These are phyloP conservation scores for Leptoteleia sp. DNA, from an alignment of 1,140 invertebrate species.

Conservation along the genomic window DNA sequence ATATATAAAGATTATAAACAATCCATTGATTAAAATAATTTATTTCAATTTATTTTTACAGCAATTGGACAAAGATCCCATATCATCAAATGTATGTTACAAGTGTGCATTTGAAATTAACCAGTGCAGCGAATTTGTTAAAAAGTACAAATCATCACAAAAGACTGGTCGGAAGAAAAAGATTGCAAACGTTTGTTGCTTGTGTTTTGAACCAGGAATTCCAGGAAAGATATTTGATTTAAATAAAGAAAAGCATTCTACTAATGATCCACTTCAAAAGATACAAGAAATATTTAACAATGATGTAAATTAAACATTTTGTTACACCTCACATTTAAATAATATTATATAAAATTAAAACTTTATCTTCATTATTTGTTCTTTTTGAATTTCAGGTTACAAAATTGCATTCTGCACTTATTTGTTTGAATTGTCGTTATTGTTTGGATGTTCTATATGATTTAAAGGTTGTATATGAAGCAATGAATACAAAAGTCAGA, in stretches of 20 bases:
- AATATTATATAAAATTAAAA: no score
- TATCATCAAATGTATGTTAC: conserved; percentile 74
- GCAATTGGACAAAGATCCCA: conserved; percentile 59
- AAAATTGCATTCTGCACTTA: conserved; percentile 49
- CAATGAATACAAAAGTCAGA: conserved; percentile 62
- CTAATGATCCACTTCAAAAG: conserved; percentile 66
- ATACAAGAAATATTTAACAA: conserved; percentile 70
- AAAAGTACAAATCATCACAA: conserved; percentile 68
- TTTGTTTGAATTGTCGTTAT: conserved; percentile 77
- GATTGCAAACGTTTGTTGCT: conserved; percentile 50
- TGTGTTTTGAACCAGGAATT: conserved; percentile 68
- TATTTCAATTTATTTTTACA: conserved; percentile 31
- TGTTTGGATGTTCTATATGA: conserved; percentile 76
- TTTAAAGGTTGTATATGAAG: conserved; percentile 69
- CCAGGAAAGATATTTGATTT: conserved; percentile 72
- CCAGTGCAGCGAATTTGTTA: conserved; percentile 75
- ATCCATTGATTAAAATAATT: not conserved
- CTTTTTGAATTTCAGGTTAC: conserved; percentile 68
- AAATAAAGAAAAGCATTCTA: conserved; percentile 57
- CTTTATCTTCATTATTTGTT: no score
- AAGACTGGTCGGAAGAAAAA: conserved; percentile 6
- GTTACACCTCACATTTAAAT: no score
- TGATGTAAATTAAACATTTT: conserved; percentile 67
- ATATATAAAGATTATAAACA: not conserved
- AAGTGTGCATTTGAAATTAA: conserved; percentile 79